A percentile compares a stretch with the other conserved stretches of the same genome.
Conservation (phyloP, 2,113 vertebrate genomes). For the Hucho hucho region DNA sequence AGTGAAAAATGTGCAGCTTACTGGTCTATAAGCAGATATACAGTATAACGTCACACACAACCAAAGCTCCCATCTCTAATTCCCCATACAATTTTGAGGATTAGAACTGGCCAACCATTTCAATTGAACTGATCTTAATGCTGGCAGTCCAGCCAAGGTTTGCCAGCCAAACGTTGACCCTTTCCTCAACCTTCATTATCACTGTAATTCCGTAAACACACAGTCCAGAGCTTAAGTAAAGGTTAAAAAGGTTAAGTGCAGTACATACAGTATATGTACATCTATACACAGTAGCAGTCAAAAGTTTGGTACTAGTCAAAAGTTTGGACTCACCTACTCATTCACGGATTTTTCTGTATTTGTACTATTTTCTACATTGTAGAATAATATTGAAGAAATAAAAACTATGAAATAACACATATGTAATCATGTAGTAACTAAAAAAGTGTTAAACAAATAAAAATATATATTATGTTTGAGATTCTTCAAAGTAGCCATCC, state of each 20-base stretch:
- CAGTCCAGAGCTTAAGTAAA: background rate
- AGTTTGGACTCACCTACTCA: too few relatives aligned
- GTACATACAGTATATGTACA: background rate
- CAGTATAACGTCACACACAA: background rate
- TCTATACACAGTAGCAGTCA: too few relatives aligned
- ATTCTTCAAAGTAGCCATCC: too few relatives aligned
- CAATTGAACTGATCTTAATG: conserved; percentile 5
- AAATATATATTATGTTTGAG: too few relatives aligned
- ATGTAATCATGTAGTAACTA: too few relatives aligned
- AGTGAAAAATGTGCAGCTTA: background rate
- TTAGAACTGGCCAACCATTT: conserved; percentile 3
- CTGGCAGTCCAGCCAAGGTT: background rate
- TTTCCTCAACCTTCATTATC: background rate
- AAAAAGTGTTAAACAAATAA: too few relatives aligned
- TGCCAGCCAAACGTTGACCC: background rate
- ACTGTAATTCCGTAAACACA: background rate
- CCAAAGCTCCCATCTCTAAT: background rate
- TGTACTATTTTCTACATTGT: too few relatives aligned
- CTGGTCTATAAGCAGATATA: background rate
- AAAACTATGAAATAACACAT: too few relatives aligned
- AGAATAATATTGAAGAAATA: too few relatives aligned
- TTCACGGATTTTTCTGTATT: too few relatives aligned
- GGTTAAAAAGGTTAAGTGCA: conserved; percentile 3
- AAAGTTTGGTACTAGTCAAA: too few relatives aligned
- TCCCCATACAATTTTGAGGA: conserved; percentile 12